Evolutionary conservation across 1,140 invertebrate species (phyloP).

Genomic region (Mya arenaria): DNA sequence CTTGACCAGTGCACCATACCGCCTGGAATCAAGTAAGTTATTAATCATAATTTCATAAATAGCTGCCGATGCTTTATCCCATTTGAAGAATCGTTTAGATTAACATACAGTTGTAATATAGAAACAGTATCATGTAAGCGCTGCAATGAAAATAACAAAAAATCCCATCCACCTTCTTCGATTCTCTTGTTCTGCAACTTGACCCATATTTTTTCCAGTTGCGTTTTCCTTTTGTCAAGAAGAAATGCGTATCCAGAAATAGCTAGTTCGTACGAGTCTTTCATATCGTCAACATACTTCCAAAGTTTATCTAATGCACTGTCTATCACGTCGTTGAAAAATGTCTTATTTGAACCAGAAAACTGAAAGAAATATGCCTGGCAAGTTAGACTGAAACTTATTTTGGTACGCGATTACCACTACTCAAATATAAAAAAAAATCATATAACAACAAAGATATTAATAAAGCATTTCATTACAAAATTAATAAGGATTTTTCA

Average conservation of each 20-base stretch:
- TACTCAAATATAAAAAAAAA: not conserved
- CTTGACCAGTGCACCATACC: constrained; percentile 13
- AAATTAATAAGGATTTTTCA: not conserved
- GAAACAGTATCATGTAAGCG: not conserved
- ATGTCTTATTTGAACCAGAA: not conserved
- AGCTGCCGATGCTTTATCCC: not conserved
- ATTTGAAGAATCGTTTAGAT: not conserved
- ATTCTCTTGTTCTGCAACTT: constrained; percentile 11
- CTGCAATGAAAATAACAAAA: not conserved
- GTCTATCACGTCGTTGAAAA: not conserved
- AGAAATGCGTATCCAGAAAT: constrained; percentile 19
- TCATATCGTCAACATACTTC: not conserved
- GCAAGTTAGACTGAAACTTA: too few relatives aligned
- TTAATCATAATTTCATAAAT: not conserved
- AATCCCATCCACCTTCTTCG: not conserved
- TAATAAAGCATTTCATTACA: not conserved
- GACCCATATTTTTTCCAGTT: not conserved
- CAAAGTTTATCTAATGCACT: not conserved
- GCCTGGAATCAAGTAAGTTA: not conserved
- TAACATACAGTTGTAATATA: not conserved
- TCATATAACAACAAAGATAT: not conserved
- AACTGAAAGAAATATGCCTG: not conserved
- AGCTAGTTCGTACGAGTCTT: constrained; percentile 25
- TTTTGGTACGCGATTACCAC: too few relatives aligned
- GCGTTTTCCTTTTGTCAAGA: constrained; percentile 21